Evolutionary conservation across 2,888 invertebrate genomes (phyloP), one percentile per base, ranked within the genome.

Genomic region (Xestobium rufovillosum): DNA sequence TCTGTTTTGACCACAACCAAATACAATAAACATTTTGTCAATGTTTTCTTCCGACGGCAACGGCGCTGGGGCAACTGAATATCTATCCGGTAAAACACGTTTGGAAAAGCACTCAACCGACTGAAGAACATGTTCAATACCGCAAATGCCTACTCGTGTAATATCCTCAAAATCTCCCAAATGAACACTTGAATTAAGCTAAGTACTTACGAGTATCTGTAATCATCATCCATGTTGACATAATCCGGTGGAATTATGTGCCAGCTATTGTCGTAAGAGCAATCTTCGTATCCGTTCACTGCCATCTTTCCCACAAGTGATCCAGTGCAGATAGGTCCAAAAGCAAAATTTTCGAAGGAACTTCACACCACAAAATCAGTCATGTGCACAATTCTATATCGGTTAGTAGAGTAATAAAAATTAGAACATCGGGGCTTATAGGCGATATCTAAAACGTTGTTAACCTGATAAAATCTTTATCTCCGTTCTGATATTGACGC

Each of bases 241-340:
- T 82, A 83, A 62, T 82, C 82, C 54, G 80, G 77, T 6, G 81
- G 80, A 48, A 79, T 75, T 48, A 78, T 72, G 40, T 80, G 73
- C 80, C 81, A 82, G 54, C 74, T 72, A 51, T 73, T 72, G 53
- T 82, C 82, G 56, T 74, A 75, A 4, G 55, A 41, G 4, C 50
- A 30, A 53, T 75, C 78, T 38, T 73, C 73, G 42, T 73, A 72
- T 29, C 60, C 60, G 53, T 72, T 75, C 35, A 67, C 71, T 64
- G 73, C 72, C 75, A 75, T 75, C 66, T 70, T 70, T 52, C 13
- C 19, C 19, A 16, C 17, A 26, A 38, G 26, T 31, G 36, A 33
- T 37, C 32, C 28, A 17, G 26, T 23, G 6, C 23, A 8, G 23
- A 6, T n/a, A 19, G 23, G 23, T 8, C n/a, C n/a, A 19, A 6